Conservation (phyloP, 2,888 invertebrate species). For the Tenthredo mesomela region DNA sequence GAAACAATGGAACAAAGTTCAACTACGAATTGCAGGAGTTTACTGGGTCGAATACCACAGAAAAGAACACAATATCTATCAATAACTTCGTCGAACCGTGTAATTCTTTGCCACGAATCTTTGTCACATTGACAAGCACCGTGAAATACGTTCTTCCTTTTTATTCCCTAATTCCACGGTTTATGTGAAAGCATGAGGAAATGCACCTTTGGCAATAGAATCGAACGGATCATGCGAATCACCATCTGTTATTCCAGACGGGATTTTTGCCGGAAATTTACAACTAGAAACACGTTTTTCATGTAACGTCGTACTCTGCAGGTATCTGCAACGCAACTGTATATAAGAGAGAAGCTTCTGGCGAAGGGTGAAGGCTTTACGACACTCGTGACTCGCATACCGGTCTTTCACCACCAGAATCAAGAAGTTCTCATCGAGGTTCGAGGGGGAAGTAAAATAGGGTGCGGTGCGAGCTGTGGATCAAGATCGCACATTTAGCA, state of each 20-base stretch:
- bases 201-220: neutral
- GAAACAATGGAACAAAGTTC: slow-evolving; percentile 35
- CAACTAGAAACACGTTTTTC: slow-evolving; percentile 25
- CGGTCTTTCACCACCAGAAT: slow-evolving; percentile 21
- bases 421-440: slow-evolving; percentile 32
- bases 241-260: neutral
- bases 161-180: no score
- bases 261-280: neutral
- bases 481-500: slow-evolving; percentile 31
- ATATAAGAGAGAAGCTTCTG: slow-evolving; percentile 24
- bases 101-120: neutral
- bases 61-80: neutral
- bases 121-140: neutral
- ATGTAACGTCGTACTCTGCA: slow-evolving; percentile 16
- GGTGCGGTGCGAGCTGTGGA: slow-evolving; percentile 1
- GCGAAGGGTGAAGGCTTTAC: slow-evolving; percentile 44
- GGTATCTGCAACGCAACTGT: neutral
- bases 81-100: slow-evolving; percentile 18
- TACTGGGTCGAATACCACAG: neutral
- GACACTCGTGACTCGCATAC: slow-evolving; percentile 46
- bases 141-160: neutral
- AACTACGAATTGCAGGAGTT: neutral
- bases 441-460: neutral
- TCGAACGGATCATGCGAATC: slow-evolving; percentile 13
- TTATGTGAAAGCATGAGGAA: neutral